A percentile compares a stretch with the other conserved stretches of the same genome.
These are phyloP conservation scores for Salvelinus fontinalis DNA, from an alignment of 2,113 vertebrate species.

Conservation along the genomic window DNA sequence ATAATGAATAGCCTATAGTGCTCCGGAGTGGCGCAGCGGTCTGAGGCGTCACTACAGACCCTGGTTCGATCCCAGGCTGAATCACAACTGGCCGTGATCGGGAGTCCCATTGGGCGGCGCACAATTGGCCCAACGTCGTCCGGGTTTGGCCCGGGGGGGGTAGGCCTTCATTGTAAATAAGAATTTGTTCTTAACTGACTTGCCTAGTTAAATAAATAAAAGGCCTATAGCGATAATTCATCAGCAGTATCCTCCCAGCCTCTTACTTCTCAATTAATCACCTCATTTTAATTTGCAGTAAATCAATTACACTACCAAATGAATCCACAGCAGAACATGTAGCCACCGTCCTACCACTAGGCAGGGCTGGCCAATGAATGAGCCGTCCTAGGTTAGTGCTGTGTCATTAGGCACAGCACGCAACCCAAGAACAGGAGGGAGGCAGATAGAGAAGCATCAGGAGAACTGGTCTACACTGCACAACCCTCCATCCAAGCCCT, in stretches of 20 bases:
- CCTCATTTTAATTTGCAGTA: neutral
- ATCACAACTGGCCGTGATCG: too few species aligned
- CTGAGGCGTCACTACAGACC: too few species aligned
- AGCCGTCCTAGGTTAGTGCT: neutral
- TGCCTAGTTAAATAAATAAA: too few species aligned
- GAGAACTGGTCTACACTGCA: neutral
- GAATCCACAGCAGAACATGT: neutral
- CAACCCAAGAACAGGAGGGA: slow-evolving; percentile 25
- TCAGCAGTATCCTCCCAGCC: neutral
- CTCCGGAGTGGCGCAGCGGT: too few species aligned
- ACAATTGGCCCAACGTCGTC: too few species aligned
- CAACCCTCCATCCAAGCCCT: neutral
- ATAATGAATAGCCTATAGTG: neutral
- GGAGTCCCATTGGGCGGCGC: too few species aligned
- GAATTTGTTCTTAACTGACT: too few species aligned
- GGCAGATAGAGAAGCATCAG: neutral
- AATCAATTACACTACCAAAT: slow-evolving; percentile 5
- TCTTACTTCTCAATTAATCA: neutral
- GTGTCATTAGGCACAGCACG: slow-evolving; percentile 34
- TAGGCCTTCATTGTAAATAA: too few species aligned
- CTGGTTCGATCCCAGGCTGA: too few species aligned
- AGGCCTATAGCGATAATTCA: neutral
- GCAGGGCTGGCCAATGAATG: neutral
- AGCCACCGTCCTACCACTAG: neutral
- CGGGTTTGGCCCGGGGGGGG: too few species aligned